These are phyloP conservation scores for Vicugna pacos DNA, from an alignment of 2,113 vertebrate genomes.

Conservation along the genomic window DNA sequence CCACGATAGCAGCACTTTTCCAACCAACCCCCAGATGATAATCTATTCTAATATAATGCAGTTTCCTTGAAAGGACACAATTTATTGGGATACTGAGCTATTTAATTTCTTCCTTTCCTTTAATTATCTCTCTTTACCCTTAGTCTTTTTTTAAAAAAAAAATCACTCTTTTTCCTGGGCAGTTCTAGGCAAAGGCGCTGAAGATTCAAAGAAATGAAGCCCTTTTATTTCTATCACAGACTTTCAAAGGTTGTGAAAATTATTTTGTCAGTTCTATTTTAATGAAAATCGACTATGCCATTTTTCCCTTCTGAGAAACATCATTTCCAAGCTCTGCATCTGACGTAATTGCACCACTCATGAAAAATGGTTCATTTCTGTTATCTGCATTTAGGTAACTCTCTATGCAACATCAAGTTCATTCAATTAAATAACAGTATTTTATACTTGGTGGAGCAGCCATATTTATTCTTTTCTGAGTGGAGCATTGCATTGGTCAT, in stretches of 20 bases:
- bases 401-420: conserved; percentile 40
- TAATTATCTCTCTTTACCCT: conserved; percentile 68
- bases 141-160: background rate
- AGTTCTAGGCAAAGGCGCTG: conserved; percentile 33
- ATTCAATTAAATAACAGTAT: conserved; percentile 39
- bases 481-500: background rate
- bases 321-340: conserved; percentile 57
- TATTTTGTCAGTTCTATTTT: conserved; percentile 62
- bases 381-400: conserved; percentile 54
- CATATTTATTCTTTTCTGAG: background rate
- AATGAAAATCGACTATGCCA: conserved; percentile 64
- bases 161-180: background rate
- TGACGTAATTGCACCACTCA: conserved; percentile 22
- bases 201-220: conserved; percentile 34
- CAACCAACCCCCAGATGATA: conserved; percentile 58
- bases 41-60: conserved; percentile 70
- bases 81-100: conserved; percentile 58
- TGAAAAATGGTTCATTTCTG: conserved; percentile 39
- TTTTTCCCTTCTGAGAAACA: conserved; percentile 64
- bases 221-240: conserved; percentile 58
- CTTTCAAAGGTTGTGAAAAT: conserved; percentile 55
- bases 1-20: conserved; percentile 41
- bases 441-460: conserved; percentile 26
- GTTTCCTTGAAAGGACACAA: conserved; percentile 63
- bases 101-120: conserved; percentile 71